Evolutionary conservation across 2,797 vertebrate species (phyloP).

Genomic region (Semotilus atromaculatus): DNA sequence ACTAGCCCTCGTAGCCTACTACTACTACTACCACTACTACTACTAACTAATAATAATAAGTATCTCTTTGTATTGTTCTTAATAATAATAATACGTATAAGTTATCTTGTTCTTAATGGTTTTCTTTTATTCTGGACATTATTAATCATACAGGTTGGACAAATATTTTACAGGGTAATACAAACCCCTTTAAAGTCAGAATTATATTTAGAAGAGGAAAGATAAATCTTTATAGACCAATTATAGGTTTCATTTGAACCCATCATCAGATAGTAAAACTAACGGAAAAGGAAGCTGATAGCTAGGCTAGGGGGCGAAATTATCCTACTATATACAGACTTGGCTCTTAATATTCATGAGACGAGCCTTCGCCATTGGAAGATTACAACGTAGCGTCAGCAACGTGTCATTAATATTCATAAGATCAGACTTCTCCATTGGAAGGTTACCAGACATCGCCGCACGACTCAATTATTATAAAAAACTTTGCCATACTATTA

Average conservation of each 20-base stretch:
- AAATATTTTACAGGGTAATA: background rate
- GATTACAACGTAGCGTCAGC: background rate
- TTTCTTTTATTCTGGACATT: background rate
- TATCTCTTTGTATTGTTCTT: background rate
- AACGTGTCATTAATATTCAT: conserved; percentile 8
- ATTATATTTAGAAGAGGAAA: background rate
- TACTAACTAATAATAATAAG: too few relatives aligned
- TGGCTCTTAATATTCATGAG: conserved; percentile 14
- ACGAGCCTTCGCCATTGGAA: conserved; percentile 1
- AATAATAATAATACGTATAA: too few relatives aligned
- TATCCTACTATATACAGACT: background rate
- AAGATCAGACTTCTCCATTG: background rate
- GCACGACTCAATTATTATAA: background rate
- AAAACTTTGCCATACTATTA: conserved; percentile 8
- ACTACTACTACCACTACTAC: too few relatives aligned
- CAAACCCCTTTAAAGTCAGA: background rate
- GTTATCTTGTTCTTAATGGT: too few relatives aligned
- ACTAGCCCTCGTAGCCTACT: too few relatives aligned
- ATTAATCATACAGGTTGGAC: background rate
- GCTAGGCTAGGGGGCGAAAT: background rate
- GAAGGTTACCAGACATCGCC: background rate
- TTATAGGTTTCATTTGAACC: background rate
- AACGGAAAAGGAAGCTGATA: conserved; percentile 37
- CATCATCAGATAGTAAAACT: conserved; percentile 4
- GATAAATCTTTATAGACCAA: background rate